Evolutionary conservation across 2,113 vertebrate species (phyloP).

Genomic region (Tragelaphus strepsiceros): DNA sequence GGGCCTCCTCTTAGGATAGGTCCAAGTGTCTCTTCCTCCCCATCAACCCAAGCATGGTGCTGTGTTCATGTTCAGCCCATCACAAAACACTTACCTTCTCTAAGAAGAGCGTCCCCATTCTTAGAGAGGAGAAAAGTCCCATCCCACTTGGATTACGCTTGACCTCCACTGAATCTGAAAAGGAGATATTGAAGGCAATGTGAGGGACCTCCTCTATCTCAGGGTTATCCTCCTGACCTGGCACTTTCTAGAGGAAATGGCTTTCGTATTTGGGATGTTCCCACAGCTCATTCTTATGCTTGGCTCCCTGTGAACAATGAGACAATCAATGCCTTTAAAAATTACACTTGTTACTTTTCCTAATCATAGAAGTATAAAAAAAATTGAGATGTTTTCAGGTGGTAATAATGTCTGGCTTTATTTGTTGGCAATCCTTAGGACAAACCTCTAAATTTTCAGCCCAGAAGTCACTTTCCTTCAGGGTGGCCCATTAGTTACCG

Average conservation of each 20-base stretch:
- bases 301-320: neutral
- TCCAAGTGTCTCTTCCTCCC: neutral
- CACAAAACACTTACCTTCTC: neutral
- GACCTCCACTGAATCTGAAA: neutral
- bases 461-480: neutral
- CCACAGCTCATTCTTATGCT: neutral
- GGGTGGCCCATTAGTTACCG: neutral
- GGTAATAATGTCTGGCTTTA: too few relatives aligned
- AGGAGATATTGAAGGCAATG: neutral
- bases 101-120: neutral
- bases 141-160: neutral
- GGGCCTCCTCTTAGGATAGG: neutral
- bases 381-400: neutral
- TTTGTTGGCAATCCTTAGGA: neutral
- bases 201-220: neutral
- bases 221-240: neutral
- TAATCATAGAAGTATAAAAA: neutral
- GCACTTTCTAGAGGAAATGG: neutral
- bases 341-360: neutral
- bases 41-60: fast-evolving
- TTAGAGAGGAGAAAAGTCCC: neutral
- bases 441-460: neutral
- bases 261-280: neutral
- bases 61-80: neutral
- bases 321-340: neutral